phyloP scores from a whole-genome alignment of 2,888 invertebrate genomes.

The Cylindroiulus punctatus region DNA sequence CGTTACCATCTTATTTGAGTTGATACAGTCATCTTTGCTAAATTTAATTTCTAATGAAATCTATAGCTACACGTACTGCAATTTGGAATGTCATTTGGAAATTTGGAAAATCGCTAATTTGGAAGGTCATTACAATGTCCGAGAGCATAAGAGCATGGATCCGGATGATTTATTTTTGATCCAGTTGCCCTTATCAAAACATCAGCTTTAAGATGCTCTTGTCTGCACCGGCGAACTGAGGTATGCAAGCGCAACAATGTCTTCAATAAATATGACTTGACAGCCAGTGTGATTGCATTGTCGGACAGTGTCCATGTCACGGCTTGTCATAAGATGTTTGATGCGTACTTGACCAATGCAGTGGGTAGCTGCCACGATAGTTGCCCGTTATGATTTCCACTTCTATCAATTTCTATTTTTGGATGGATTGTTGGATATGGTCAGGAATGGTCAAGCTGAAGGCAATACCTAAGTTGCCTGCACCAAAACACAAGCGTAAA shows the following conservation, averaged over 20 bases:
- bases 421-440: neutral
- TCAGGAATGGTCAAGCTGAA: neutral
- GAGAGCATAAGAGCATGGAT: too few species aligned
- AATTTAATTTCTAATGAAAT: too few species aligned
- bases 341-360: neutral
- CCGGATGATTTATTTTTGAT: neutral
- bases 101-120: too few species aligned
- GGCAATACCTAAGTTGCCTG: neutral
- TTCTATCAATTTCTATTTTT: neutral
- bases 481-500: too few species aligned
- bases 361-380: neutral
- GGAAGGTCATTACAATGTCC: too few species aligned
- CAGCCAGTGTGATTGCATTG: slow-evolving; percentile 32
- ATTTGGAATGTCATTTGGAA: too few species aligned
- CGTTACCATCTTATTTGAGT: too few species aligned
- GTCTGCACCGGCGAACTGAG: neutral
- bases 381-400: neutral
- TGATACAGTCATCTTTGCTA: too few species aligned
- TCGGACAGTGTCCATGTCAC: slow-evolving; percentile 28
- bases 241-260: neutral
- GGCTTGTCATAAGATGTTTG: neutral
- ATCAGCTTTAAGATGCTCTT: neutral
- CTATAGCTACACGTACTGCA: too few species aligned
- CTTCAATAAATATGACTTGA: slow-evolving; percentile 38
- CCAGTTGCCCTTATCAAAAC: neutral